Evolutionary conservation across 2,113 vertebrate species (phyloP).

Genomic region (Dasyornis broadbenti): DNA sequence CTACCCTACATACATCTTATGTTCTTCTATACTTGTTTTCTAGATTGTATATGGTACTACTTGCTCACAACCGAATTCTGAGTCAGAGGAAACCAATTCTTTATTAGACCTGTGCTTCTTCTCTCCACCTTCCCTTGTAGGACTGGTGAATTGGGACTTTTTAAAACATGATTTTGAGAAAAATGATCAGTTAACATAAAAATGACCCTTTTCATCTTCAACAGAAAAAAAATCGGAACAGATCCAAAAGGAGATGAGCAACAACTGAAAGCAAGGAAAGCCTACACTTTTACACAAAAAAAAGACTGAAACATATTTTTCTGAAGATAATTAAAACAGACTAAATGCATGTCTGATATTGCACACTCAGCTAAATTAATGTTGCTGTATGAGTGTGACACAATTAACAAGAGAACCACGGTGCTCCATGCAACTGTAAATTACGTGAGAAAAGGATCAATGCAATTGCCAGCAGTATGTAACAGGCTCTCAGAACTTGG

Average conservation of each 20-base stretch:
- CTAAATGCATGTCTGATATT: not conserved
- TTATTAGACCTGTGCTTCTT: not conserved
- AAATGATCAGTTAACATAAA: not conserved
- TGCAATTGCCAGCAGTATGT: not conserved
- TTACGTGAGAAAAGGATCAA: fast-evolving
- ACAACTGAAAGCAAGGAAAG: not conserved
- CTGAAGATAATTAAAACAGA: not conserved
- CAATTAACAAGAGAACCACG: not conserved
- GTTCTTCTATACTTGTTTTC: not conserved
- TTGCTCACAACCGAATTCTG: not conserved
- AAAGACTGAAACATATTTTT: not conserved
- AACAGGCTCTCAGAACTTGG: not conserved
- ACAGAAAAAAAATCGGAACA: fast-evolving
- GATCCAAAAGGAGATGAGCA: not conserved
- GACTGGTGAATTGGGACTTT: not conserved
- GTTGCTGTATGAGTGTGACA: not conserved
- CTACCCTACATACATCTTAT: not conserved
- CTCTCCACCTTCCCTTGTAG: not conserved
- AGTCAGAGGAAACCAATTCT: not conserved
- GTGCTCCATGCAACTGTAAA: not conserved
- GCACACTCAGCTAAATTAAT: not conserved
- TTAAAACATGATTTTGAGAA: not conserved
- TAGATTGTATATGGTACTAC: not conserved
- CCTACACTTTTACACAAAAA: not conserved
- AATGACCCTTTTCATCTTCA: not conserved